Conservation (phyloP, 2,797 vertebrate species). For the Enteromius viviparus region DNA sequence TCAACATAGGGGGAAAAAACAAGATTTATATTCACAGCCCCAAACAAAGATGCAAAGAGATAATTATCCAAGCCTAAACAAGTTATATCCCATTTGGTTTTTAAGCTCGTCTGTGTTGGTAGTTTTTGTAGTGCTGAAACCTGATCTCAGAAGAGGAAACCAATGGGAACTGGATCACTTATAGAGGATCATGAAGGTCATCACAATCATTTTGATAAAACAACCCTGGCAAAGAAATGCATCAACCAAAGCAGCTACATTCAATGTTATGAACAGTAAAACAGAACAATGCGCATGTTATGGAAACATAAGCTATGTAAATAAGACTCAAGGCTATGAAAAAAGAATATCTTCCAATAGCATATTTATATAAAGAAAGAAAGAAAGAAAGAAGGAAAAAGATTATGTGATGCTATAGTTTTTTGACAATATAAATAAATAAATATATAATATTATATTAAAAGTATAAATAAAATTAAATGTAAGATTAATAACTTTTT, state of each 20-base stretch:
- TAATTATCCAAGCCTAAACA: conserved; percentile 45
- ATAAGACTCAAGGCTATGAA: neutral
- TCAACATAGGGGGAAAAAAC: neutral
- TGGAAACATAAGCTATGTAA: neutral
- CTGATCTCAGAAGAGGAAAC: conserved; percentile 23
- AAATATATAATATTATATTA: neutral
- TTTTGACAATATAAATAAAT: neutral
- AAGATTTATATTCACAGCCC: conserved; percentile 4
- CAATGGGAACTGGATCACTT: conserved; percentile 31
- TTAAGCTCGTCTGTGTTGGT: conserved; percentile 12
- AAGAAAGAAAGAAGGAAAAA: neutral
- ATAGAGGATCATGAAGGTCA: conserved; percentile 57
- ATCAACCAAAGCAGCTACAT: neutral
- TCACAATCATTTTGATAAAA: conserved; percentile 62
- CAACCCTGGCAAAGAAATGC: conserved; percentile 41
- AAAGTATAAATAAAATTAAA: neutral
- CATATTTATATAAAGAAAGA: neutral
- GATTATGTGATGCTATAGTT: neutral
- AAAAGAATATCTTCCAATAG: neutral
- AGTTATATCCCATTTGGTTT: conserved; percentile 23
- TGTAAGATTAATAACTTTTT: neutral
- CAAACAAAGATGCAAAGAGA: conserved; percentile 28
- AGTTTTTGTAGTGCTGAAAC: conserved; percentile 40
- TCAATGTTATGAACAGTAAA: neutral
- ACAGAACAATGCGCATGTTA: neutral